Base-by-base conservation (phyloP, 1,140 invertebrate species). In the Atta colombica region DNA sequence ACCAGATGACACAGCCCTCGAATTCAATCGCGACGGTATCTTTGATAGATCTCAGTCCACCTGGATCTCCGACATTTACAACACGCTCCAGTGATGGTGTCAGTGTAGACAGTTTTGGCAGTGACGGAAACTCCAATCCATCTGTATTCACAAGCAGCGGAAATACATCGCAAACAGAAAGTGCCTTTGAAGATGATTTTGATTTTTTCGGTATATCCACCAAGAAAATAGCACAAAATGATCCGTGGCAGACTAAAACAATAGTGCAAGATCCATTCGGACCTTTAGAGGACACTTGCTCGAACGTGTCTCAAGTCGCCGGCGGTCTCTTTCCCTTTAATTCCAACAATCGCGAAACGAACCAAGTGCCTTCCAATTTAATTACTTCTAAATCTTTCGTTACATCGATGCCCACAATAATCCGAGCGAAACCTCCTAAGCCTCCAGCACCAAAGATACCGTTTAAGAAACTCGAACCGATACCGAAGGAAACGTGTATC, bases 101-200 rank as follows among this genome's bases (percentile, higher is more conserved):
- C 0, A 97, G 97, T 92, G 96, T 97, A 2, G 97, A 97, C 88
- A 97, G 97, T 92, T 97, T 97, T 90, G 97, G 97, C 69, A 97
- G 97, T 39, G 97, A 97, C 92, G 96, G 96, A n/a, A 96, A 96
- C 31, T 96, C 96, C 5, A 96, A 96, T 80, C 96, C 96, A 7
- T 96, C 95, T 90, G 86, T 95, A 94, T 93, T 96, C 91, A 93
- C 96, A 90, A 95, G 93, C 88, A 96, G 96, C 87, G 96, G 97
- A n/a, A 97, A 96, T 91, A 96, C 96, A 8, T 97, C 97, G n/a
- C 96, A 97, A 91, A 96, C 96, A 69, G 97, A 97, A 93, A 97
- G 97, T 95, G 97, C 96, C 35, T 97, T 97, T 90, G 97, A 97
- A 93, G 97, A 98, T 94, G 97, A 98, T 92, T 97, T 97, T 93